Conservation (phyloP, 2,797 vertebrate species). For the Basileuterus tristriatus region DNA sequence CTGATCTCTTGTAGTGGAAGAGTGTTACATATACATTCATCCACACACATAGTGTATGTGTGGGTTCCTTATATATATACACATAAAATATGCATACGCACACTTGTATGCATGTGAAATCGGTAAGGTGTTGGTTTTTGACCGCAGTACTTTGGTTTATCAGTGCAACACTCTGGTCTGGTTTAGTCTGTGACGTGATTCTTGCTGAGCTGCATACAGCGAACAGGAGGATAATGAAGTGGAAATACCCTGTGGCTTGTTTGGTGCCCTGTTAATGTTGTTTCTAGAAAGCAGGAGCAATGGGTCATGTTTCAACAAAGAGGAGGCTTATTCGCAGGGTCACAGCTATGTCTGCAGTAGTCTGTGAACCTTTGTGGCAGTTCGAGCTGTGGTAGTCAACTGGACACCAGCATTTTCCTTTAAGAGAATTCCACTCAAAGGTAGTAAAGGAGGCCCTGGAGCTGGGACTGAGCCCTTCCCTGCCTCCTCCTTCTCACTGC, state of each 20-base stretch:
- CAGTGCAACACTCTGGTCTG: neutral
- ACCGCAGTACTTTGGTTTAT: neutral
- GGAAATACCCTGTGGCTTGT: rapidly evolving
- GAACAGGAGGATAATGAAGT: neutral
- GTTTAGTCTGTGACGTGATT: neutral
- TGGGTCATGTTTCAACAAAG: neutral
- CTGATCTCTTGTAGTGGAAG: neutral
- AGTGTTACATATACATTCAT: neutral
- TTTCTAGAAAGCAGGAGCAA: neutral
- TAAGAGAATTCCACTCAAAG: neutral
- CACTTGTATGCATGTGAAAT: neutral
- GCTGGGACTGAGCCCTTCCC: neutral
- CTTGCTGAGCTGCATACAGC: neutral
- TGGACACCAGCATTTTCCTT: neutral
- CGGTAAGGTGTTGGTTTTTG: neutral
- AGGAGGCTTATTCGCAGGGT: neutral
- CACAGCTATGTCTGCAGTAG: neutral
- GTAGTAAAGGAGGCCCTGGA: neutral
- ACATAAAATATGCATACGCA: neutral
- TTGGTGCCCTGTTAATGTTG: neutral
- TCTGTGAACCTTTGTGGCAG: neutral
- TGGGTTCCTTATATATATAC: neutral
- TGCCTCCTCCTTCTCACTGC: neutral
- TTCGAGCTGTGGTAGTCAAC: neutral
- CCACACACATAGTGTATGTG: rapidly evolving